Percentiles rank a stretch among this genome's conserved stretches.
Conservation (phyloP, 2,797 vertebrate genomes). For the Glyptemys insculpta region DNA sequence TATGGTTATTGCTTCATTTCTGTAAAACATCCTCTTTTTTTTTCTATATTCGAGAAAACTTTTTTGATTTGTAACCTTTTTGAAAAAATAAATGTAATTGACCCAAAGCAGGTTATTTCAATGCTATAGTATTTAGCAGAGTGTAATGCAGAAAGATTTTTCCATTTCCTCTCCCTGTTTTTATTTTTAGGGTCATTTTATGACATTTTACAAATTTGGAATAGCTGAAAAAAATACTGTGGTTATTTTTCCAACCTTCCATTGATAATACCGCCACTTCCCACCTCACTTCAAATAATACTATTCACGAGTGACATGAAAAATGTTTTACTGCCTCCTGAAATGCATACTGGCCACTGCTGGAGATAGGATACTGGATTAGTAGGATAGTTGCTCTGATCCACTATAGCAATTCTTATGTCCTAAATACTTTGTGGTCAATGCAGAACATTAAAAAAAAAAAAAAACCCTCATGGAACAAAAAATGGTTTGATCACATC, state of each 20-base stretch:
- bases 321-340: background rate
- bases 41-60: conserved; percentile 8
- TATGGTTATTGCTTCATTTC: background rate
- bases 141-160: background rate
- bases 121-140: conserved; percentile 8
- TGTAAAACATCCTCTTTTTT: background rate
- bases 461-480: background rate
- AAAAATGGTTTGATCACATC: background rate
- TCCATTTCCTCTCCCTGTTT: background rate
- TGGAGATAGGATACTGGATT: background rate
- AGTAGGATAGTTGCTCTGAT: background rate
- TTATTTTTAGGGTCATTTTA: background rate
- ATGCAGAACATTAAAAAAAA: rapidly evolving
- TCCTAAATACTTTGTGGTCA: background rate
- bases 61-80: background rate
- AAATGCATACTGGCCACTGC: background rate
- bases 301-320: background rate
- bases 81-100: conserved; percentile 10
- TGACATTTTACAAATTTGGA: conserved; percentile 52
- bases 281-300: conserved; percentile 37
- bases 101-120: background rate
- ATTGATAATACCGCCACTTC: background rate
- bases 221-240: background rate
- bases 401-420: rapidly evolving
- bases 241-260: conserved; percentile 40